Evolutionary conservation across 1,140 invertebrate species (phyloP).

Genomic region (Scaptomyza graminum): DNA sequence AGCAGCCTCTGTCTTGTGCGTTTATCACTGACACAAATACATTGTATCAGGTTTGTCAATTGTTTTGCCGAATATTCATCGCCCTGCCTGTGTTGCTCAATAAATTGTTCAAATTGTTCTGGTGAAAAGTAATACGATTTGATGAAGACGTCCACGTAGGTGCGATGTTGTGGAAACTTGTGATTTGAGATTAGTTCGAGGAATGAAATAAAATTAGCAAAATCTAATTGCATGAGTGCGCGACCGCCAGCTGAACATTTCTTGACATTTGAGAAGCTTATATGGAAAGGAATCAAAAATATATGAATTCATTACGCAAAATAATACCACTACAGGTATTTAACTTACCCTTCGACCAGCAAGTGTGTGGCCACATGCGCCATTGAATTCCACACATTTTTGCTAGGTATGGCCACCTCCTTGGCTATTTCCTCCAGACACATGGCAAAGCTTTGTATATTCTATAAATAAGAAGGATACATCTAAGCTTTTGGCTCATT

Average conservation of each 20-base stretch:
- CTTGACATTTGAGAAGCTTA: constrained; percentile 93
- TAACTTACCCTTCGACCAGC: constrained; percentile 94
- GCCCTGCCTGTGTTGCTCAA: constrained; percentile 91
- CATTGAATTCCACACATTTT: constrained; percentile 94
- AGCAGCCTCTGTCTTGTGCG: constrained; percentile 91
- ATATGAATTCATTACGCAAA: not conserved
- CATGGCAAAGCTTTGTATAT: constrained; percentile 91
- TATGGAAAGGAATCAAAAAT: not conserved
- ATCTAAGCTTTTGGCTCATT: not conserved
- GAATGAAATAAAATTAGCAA: constrained; percentile 96
- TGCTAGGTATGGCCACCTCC: constrained; percentile 88
- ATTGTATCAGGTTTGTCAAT: constrained; percentile 92
- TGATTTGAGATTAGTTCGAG: constrained; percentile 93
- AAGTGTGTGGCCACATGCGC: constrained; percentile 92
- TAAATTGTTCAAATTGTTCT: constrained; percentile 93
- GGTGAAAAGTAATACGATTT: constrained; percentile 98
- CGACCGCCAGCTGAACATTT: constrained; percentile 98
- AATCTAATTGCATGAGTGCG: constrained; percentile 98
- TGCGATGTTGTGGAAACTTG: constrained; percentile 93
- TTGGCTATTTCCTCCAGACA: constrained; percentile 89
- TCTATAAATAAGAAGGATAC: constrained; percentile 84
- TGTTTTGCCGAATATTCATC: constrained; percentile 92
- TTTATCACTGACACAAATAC: constrained; percentile 94
- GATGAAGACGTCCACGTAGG: constrained; percentile 97
- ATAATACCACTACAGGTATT: not conserved